phyloP scores from a whole-genome alignment of 2,888 invertebrate genomes.

The Nasonia oneida region DNA sequence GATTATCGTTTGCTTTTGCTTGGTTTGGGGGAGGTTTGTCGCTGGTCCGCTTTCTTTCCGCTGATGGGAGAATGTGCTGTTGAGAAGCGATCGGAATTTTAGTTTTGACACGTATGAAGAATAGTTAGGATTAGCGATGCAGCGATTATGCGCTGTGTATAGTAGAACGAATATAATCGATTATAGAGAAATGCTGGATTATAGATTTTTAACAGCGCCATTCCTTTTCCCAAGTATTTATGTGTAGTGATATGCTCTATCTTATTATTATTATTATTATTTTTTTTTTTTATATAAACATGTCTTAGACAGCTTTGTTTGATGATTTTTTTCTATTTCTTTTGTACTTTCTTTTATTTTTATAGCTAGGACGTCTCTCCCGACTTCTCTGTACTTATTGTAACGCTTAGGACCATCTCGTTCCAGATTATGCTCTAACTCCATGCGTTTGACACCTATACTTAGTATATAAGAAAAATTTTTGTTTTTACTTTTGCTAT shows the following conservation, averaged over 20 bases:
- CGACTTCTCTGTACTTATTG: conserved; percentile 14
- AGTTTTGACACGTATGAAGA: too few species aligned
- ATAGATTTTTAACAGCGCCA: background rate
- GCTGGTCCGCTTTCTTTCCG: background rate
- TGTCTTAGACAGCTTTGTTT: background rate
- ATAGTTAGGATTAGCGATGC: too few species aligned
- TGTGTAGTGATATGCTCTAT: background rate
- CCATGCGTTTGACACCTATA: background rate
- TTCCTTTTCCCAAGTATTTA: background rate
- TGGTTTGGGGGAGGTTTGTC: background rate
- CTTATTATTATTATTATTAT: too few species aligned
- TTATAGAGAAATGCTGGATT: too few species aligned
- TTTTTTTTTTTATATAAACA: background rate
- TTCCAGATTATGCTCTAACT: background rate
- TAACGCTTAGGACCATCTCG: background rate
- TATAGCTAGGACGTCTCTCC: background rate
- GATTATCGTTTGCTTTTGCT: background rate
- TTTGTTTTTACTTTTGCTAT: background rate
- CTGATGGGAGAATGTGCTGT: background rate
- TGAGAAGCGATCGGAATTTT: background rate
- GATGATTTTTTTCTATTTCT: background rate
- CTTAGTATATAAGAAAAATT: background rate
- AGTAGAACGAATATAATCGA: too few species aligned
- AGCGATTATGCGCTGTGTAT: too few species aligned
- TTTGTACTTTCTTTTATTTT: background rate